phyloP scores from a whole-genome alignment of 2,888 invertebrate genomes.

The Drosophila rellima region DNA sequence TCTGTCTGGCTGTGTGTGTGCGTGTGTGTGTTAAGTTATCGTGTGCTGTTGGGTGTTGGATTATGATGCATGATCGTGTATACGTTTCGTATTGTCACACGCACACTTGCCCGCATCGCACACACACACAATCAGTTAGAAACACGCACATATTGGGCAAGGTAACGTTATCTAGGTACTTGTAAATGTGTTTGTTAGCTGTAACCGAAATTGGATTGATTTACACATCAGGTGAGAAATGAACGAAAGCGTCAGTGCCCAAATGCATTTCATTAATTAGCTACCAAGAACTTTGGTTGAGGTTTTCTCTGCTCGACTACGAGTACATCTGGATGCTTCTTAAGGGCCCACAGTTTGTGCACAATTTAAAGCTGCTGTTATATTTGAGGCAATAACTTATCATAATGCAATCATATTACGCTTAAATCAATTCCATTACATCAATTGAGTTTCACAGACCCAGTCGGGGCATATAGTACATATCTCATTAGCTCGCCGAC shows the following conservation, averaged over 20 bases:
- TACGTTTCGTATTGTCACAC: constrained; percentile 66
- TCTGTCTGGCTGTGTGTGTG: constrained; percentile 19
- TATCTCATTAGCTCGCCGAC: constrained; percentile 68
- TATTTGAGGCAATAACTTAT: constrained; percentile 14
- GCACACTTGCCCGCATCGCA: constrained; percentile 56
- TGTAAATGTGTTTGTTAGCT: constrained; percentile 29
- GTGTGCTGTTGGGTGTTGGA: constrained; percentile 67
- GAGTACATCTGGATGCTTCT: neutral
- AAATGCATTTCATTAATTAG: constrained; percentile 70
- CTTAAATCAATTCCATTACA: constrained; percentile 56
- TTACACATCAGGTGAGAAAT: constrained; percentile 79
- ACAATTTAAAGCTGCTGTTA: constrained; percentile 1
- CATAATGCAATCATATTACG: constrained; percentile 51
- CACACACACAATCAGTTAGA: constrained; percentile 22
- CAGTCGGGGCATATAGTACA: constrained; percentile 21
- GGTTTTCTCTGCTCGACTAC: neutral
- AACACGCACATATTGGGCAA: constrained; percentile 17
- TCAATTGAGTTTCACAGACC: constrained; percentile 38
- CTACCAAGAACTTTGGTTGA: constrained; percentile 3
- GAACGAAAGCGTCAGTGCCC: constrained; percentile 49
- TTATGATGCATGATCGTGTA: constrained; percentile 81
- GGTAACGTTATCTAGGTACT: constrained; percentile 51
- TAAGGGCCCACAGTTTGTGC: neutral
- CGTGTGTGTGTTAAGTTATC: constrained; percentile 51
- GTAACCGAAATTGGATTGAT: constrained; percentile 79